Percentiles rank a stretch among this genome's conserved stretches.
phyloP scores from a whole-genome alignment of 1,140 invertebrate species.

The Penaeus chinensis region DNA sequence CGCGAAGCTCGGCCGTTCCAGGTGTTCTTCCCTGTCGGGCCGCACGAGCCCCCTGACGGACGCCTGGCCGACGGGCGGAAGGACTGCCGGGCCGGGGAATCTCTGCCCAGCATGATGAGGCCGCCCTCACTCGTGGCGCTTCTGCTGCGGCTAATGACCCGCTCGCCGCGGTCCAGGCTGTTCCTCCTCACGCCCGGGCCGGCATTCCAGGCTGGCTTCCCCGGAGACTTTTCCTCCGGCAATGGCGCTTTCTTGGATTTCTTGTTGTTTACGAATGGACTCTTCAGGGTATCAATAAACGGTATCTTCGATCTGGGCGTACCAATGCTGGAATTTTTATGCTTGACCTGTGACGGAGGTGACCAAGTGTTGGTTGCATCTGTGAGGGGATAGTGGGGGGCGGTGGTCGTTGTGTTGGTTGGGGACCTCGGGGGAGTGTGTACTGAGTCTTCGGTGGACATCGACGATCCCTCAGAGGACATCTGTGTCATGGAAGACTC shows the following conservation, averaged over 20 bases:
- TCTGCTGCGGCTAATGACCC: slow-evolving; percentile 57
- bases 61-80: slow-evolving; percentile 36
- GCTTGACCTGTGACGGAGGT: slow-evolving; percentile 42
- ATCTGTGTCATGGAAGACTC: slow-evolving; percentile 64
- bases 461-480: slow-evolving; percentile 63
- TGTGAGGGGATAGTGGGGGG: slow-evolving; percentile 34
- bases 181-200: slow-evolving; percentile 52
- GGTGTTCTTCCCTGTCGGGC: slow-evolving; percentile 47
- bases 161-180: slow-evolving; percentile 54
- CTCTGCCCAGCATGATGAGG: slow-evolving; percentile 54
- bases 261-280: slow-evolving; percentile 46
- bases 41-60: slow-evolving; percentile 10
- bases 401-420: slow-evolving; percentile 39
- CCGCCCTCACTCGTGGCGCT: slow-evolving; percentile 63
- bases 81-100: slow-evolving; percentile 44
- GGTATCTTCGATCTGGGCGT: slow-evolving; percentile 49
- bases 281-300: slow-evolving; percentile 37
- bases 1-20: slow-evolving; percentile 58
- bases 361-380: slow-evolving; percentile 51
- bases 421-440: slow-evolving; percentile 51
- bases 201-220: slow-evolving; percentile 57
- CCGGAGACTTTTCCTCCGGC: slow-evolving; percentile 42
- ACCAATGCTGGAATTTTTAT: slow-evolving; percentile 27
- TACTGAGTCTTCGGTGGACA: slow-evolving; percentile 60
- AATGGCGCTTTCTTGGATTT: slow-evolving; percentile 52